A percentile compares a stretch with the other conserved stretches of the same genome.
Evolutionary conservation across 1,140 invertebrate species (phyloP).

Genomic region (Odontomachus brunneus): DNA sequence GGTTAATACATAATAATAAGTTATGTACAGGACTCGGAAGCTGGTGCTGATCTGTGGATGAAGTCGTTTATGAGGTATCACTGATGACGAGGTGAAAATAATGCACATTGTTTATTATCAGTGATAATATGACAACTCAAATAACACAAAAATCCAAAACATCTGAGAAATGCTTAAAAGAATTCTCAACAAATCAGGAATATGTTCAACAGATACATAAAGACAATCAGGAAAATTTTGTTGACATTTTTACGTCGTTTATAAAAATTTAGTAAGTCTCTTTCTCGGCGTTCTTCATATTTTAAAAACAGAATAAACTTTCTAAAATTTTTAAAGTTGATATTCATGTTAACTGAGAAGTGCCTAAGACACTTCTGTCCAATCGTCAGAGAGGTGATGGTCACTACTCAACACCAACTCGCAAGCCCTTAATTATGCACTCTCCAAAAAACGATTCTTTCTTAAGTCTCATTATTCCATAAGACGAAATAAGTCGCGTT

Average conservation of each 20-base stretch:
- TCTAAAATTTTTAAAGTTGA: not conserved
- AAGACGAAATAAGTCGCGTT: not conserved
- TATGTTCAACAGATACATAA: no score
- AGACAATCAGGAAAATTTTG: no score
- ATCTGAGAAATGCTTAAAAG: not conserved
- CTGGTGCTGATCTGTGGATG: not conserved
- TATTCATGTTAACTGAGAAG: not conserved
- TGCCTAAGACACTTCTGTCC: not conserved
- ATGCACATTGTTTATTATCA: no score
- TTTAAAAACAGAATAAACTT: not conserved
- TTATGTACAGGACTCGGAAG: constrained; percentile 15
- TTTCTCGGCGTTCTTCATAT: not conserved
- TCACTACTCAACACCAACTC: not conserved
- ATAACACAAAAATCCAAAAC: constrained; percentile 3
- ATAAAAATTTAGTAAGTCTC: no score
- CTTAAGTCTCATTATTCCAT: constrained; percentile 9
- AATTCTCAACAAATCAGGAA: not conserved
- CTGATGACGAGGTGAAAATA: no score
- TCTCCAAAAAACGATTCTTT: not conserved
- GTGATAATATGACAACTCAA: not conserved
- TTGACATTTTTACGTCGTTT: no score
- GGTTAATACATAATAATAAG: constrained; percentile 3
- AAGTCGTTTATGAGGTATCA: no score
- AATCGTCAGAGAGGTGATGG: no score
- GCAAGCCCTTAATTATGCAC: not conserved